These are phyloP conservation scores for Potamarius usumacintae DNA, from an alignment of 2,113 vertebrate genomes.

Conservation along the genomic window DNA sequence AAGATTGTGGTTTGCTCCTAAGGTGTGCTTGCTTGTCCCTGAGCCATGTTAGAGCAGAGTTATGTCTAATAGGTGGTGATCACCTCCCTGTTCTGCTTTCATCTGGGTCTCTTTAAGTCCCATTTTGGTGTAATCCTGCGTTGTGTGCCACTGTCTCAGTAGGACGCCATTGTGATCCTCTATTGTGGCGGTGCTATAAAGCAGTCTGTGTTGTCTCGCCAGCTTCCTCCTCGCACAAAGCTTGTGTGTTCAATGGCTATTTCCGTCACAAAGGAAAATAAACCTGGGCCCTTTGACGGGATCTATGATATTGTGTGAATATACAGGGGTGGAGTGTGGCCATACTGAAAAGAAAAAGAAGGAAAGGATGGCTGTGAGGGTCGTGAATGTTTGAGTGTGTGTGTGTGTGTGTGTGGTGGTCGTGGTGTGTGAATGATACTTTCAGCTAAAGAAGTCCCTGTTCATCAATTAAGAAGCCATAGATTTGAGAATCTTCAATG, in stretches of 20 bases:
- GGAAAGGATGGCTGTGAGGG: conserved; percentile 47
- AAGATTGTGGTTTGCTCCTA: conserved; percentile 40
- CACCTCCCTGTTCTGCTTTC: conserved; percentile 60
- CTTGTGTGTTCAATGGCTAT: conserved; percentile 67
- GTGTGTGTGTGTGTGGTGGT: conserved; percentile 18
- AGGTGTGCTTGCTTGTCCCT: conserved; percentile 28
- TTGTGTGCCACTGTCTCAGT: conserved; percentile 67
- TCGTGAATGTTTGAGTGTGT: conserved; percentile 38
- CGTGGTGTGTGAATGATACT: conserved; percentile 43
- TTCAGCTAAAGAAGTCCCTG: conserved; percentile 59
- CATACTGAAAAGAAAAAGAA: conserved; percentile 25
- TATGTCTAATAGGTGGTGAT: conserved; percentile 42
- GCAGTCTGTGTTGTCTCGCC: conserved; percentile 78
- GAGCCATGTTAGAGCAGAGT: conserved; percentile 23
- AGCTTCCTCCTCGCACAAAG: conserved; percentile 75
- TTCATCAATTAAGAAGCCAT: conserved; percentile 59
- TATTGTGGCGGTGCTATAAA: conserved; percentile 75
- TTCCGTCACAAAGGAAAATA: conserved; percentile 67
- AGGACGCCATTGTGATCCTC: conserved; percentile 72
- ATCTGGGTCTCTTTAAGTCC: conserved; percentile 66
- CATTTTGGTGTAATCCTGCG: conserved; percentile 69
- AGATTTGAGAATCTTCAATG: conserved; percentile 61
- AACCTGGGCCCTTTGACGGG: conserved; percentile 60
- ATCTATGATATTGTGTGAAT: conserved; percentile 53
- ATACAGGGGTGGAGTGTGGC: conserved; percentile 47